Evolutionary conservation across 1,140 invertebrate species (phyloP), one percentile per base, ranked within the genome.

Genomic region (Campoletis sonorensis): DNA sequence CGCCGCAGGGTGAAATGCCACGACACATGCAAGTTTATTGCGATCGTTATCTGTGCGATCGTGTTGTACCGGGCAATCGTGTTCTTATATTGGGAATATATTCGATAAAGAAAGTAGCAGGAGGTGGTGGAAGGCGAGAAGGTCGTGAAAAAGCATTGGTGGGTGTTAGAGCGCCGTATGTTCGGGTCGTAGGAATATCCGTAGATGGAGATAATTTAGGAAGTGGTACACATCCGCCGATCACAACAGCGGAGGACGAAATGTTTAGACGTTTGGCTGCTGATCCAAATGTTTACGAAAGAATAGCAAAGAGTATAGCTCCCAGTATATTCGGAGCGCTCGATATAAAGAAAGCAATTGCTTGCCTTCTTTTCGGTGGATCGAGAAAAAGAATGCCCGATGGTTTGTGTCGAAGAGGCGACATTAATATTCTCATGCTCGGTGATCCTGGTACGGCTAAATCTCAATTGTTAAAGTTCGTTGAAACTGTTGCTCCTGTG

Each of bases 381-480:
- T 96, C 97, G 0, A 92, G 97, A 16, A 98, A 98, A 90, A 95
- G 96, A 78, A 92, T 99, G 82, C 99, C 99, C 0, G 99, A 99
- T 93, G 98, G 98, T 11, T 91, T 99, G 64, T 98, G 96, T 3
- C 94, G 98, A 37, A 94, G 99, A 91, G 99, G 99, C 8, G 99
- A 99, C 88, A 99, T 99, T 76, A 99, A 99, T 91, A 93, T 99
- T 5, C 91, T 99, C 4, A 93, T 99, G 73, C 92, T 99, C 3
- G 99, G 99, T 79, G 99, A 99, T 93, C 99, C 99, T 33, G 99
- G 99, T 88, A 99, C 99, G 7, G 99, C 99, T 10, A 99, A 99
- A 90, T 99, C 98, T 23, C 99, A 99, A 89, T 91, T 99, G 40
- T 92, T 99, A 0, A 99, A 99, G 91, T 99, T 99, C 92, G 98